These are phyloP conservation scores for Drosophila kepulauana DNA, from an alignment of 1,140 invertebrate species.

Conservation along the genomic window DNA sequence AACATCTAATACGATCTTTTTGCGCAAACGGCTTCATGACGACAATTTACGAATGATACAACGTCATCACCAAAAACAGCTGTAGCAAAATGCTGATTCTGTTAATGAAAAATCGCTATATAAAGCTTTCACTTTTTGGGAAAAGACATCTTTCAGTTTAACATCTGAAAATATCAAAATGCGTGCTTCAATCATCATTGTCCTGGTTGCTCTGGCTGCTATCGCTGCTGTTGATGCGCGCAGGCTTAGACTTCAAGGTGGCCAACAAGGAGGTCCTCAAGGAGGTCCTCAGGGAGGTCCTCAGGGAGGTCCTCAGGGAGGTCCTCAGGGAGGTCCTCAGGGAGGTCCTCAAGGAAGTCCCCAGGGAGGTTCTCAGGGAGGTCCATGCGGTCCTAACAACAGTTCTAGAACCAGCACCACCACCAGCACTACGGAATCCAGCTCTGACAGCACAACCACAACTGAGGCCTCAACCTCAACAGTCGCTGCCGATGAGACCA, in stretches of 20 bases:
- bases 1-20: too few relatives aligned
- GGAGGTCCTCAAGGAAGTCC: neutral
- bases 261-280: neutral
- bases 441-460: neutral
- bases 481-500: neutral
- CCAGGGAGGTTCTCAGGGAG: too few relatives aligned
- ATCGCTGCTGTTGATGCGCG: constrained; percentile 45
- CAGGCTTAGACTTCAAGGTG: neutral
- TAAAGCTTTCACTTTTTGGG: constrained; percentile 1
- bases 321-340: neutral
- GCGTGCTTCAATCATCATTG: constrained; percentile 41
- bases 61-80: too few relatives aligned
- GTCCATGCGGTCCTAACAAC: constrained; percentile 1
- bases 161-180: constrained; percentile 23
- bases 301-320: neutral
- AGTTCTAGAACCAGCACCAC: too few relatives aligned
- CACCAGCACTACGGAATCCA: neutral
- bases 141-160: neutral
- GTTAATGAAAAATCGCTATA: constrained; percentile 12
- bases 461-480: neutral
- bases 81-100: too few relatives aligned
- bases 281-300: constrained; percentile 18
- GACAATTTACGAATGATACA: too few relatives aligned
- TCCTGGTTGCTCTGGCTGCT: constrained; percentile 29
- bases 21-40: too few relatives aligned